These are phyloP conservation scores for Euzetes globulus DNA, from an alignment of 2,888 invertebrate genomes.

Conservation along the genomic window DNA sequence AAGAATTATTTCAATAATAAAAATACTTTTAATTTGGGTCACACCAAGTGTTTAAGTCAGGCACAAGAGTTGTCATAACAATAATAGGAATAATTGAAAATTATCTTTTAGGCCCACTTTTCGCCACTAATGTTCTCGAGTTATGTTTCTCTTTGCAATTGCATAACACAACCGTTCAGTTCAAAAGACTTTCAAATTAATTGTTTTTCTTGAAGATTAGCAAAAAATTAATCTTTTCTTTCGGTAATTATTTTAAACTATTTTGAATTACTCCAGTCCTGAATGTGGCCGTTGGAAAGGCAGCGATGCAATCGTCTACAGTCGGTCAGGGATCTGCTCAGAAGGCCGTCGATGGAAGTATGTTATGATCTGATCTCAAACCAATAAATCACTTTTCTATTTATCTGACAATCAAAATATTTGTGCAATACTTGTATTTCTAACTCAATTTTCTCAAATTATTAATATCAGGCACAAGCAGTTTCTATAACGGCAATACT, in stretches of 20 bases:
- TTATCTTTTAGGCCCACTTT: not conserved
- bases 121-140: not conserved
- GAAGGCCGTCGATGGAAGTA: slow-evolving; percentile 74
- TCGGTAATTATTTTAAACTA: not conserved
- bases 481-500: slow-evolving; percentile 70
- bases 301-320: slow-evolving; percentile 85
- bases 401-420: not conserved
- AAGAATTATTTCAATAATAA: not conserved
- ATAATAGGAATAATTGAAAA: slow-evolving; percentile 16
- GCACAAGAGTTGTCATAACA: not conserved
- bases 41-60: not conserved
- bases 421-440: not conserved
- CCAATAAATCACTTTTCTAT: not conserved
- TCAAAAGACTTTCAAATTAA: not conserved
- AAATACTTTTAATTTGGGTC: slow-evolving; percentile 26
- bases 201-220: not conserved
- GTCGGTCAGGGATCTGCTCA: slow-evolving; percentile 76
- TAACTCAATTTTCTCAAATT: not conserved
- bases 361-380: slow-evolving; percentile 18
- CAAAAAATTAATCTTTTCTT: not conserved
- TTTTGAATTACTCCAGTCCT: slow-evolving; percentile 61
- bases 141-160: not conserved
- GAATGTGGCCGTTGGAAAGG: slow-evolving; percentile 88
- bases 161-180: not conserved
- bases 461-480: slow-evolving; percentile 57